Percentiles rank a stretch among this genome's conserved stretches.
phyloP scores from a whole-genome alignment of 2,888 invertebrate genomes.

The Amiota minor region DNA sequence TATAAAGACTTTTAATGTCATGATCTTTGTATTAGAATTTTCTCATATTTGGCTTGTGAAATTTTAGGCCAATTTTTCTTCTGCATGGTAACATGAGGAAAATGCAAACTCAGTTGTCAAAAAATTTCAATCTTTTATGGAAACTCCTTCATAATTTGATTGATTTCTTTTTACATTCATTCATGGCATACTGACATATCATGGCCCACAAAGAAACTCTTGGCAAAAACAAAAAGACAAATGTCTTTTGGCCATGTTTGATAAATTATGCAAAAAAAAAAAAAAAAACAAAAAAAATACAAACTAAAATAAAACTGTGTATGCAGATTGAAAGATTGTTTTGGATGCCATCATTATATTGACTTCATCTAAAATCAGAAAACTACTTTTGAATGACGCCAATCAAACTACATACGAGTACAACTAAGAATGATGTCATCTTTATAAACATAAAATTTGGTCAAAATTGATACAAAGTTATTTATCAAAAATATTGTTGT shows the following conservation, averaged over 20 bases:
- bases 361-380: too few species aligned
- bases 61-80: background rate
- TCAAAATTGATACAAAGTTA: conserved; percentile 32
- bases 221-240: conserved; percentile 40
- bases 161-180: conserved; percentile 54
- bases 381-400: too few species aligned
- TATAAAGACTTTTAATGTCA: conserved; percentile 63
- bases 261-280: conserved; percentile 60
- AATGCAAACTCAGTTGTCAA: too few species aligned
- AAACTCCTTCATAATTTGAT: conserved; percentile 43
- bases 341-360: background rate
- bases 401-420: too few species aligned
- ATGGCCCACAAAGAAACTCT: conserved; percentile 12
- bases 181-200: conserved; percentile 50
- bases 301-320: background rate
- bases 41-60: conserved; percentile 22
- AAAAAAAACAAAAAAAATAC: conserved; percentile 18
- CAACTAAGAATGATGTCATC: conserved; percentile 54
- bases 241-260: conserved; percentile 58
- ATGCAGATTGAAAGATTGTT: conserved; percentile 10
- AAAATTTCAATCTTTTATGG: too few species aligned
- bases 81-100: too few species aligned
- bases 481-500: conserved; percentile 15
- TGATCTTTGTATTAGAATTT: conserved; percentile 58
- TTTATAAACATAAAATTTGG: conserved; percentile 25